These are phyloP conservation scores for Lophius piscatorius DNA, from an alignment of 2,113 vertebrate species.

Conservation along the genomic window DNA sequence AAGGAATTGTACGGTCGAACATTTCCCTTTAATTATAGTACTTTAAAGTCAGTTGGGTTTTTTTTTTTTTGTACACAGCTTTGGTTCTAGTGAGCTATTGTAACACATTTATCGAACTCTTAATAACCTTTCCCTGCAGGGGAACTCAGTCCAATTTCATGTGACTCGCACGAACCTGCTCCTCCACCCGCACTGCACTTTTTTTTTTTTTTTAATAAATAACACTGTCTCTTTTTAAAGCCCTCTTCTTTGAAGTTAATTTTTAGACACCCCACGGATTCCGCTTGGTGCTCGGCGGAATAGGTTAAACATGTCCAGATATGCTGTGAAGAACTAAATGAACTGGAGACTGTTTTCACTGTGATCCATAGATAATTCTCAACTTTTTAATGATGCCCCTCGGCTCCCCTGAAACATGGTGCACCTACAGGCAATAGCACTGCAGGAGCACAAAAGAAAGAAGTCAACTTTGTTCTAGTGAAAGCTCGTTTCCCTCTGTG, in stretches of 20 bases:
- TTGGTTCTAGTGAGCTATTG: slow-evolving; percentile 16
- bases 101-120: slow-evolving; percentile 23
- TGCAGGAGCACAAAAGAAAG: slow-evolving; percentile 35
- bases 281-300: slow-evolving; percentile 45
- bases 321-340: slow-evolving; percentile 50
- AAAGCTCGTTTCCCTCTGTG: slow-evolving; percentile 55
- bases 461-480: slow-evolving; percentile 55
- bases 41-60: too few relatives aligned
- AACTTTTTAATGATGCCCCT: slow-evolving; percentile 73
- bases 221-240: slow-evolving; percentile 18
- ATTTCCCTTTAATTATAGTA: too few relatives aligned
- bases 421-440: slow-evolving; percentile 56
- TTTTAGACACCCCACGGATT: slow-evolving; percentile 59
- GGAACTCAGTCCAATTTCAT: slow-evolving; percentile 21
- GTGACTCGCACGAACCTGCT: slow-evolving; percentile 38
- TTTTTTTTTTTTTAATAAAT: slow-evolving; percentile 36
- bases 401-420: slow-evolving; percentile 51
- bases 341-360: slow-evolving; percentile 55
- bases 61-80: too few relatives aligned
- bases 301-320: slow-evolving; percentile 70
- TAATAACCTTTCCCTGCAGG: slow-evolving; percentile 19
- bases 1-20: too few relatives aligned
- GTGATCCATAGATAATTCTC: slow-evolving; percentile 58
- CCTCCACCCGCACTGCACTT: slow-evolving; percentile 36
- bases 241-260: slow-evolving; percentile 59